These are phyloP conservation scores for Urocitellus parryii DNA, from an alignment of 2,113 vertebrate genomes.

Conservation along the genomic window DNA sequence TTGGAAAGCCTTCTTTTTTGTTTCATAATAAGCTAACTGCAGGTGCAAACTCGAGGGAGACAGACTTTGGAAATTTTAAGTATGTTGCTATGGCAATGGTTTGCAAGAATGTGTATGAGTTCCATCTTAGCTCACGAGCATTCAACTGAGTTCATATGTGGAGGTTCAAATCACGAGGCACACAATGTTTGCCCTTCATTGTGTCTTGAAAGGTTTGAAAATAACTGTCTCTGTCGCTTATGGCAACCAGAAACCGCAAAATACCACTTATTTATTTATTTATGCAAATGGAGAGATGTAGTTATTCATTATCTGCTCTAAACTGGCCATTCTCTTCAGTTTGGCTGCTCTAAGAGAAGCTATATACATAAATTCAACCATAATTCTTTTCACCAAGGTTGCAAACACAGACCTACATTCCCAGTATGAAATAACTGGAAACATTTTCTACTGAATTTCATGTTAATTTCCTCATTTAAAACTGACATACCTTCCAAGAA, in stretches of 20 bases:
- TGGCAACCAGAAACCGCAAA: slow-evolving; percentile 72
- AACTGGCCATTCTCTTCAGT: slow-evolving; percentile 34
- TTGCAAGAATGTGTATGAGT: slow-evolving; percentile 78
- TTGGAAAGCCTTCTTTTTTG: slow-evolving; percentile 79
- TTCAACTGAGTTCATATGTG: slow-evolving; percentile 71
- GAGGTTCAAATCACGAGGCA: slow-evolving; percentile 75
- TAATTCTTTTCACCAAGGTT: slow-evolving; percentile 67
- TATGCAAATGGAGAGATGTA: background rate
- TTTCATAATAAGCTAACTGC: slow-evolving; percentile 84
- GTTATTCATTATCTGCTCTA: slow-evolving; percentile 47
- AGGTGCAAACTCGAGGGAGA: slow-evolving; percentile 84
- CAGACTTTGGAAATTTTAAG: slow-evolving; percentile 83
- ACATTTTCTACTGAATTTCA: slow-evolving; percentile 68
- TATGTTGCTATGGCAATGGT: slow-evolving; percentile 87
- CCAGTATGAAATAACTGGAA: background rate
- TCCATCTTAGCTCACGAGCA: slow-evolving; percentile 75
- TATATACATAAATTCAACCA: slow-evolving; percentile 60
- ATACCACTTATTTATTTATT: background rate
- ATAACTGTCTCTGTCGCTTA: slow-evolving; percentile 72
- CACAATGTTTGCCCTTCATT: slow-evolving; percentile 76
- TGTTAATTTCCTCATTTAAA: slow-evolving; percentile 74
- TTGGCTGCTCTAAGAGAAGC: slow-evolving; percentile 51
- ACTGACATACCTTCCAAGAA: slow-evolving; percentile 27
- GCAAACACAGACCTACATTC: background rate
- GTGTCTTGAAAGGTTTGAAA: slow-evolving; percentile 74